Conservation (phyloP, 1,140 invertebrate genomes). For the Ceratina japonica region DNA sequence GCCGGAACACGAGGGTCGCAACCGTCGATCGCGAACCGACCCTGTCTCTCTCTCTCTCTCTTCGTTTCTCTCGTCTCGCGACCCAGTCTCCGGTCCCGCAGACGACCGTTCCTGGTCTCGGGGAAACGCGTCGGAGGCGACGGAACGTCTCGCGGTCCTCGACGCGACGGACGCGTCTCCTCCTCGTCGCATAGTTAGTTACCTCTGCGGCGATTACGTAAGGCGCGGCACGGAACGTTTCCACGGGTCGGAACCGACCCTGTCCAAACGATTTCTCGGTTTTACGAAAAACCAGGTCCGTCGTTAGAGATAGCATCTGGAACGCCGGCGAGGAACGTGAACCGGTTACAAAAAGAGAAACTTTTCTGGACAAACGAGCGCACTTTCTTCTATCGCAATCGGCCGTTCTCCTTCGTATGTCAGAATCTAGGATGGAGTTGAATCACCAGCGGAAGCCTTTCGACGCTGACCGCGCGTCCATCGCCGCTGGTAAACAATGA, state of each 20-base stretch:
- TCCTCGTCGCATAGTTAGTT: no score
- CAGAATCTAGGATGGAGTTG: neutral
- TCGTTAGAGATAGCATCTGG: neutral
- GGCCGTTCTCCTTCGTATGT: neutral
- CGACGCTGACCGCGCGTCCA: neutral
- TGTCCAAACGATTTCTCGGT: no score
- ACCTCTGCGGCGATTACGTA: no score
- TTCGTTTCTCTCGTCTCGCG: neutral
- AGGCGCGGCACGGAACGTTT: no score
- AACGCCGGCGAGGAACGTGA: neutral
- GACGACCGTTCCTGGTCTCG: no score
- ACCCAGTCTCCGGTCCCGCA: no score
- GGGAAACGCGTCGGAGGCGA: no score
- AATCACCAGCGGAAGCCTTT: constrained; percentile 1
- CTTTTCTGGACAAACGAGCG: constrained; percentile 7
- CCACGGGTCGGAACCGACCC: no score
- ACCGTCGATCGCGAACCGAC: neutral
- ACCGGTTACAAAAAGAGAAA: constrained; percentile 20
- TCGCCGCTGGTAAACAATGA: neutral
- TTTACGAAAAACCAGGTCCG: neutral
- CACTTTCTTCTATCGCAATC: constrained; percentile 15
- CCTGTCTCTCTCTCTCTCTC: no score
- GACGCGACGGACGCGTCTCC: no score
- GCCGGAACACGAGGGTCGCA: constrained; percentile 23
- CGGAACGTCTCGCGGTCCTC: no score